A percentile compares a stretch with the other conserved stretches of the same genome.
Evolutionary conservation across 2,113 vertebrate genomes (phyloP).

Genomic region (Vicugna pacos): DNA sequence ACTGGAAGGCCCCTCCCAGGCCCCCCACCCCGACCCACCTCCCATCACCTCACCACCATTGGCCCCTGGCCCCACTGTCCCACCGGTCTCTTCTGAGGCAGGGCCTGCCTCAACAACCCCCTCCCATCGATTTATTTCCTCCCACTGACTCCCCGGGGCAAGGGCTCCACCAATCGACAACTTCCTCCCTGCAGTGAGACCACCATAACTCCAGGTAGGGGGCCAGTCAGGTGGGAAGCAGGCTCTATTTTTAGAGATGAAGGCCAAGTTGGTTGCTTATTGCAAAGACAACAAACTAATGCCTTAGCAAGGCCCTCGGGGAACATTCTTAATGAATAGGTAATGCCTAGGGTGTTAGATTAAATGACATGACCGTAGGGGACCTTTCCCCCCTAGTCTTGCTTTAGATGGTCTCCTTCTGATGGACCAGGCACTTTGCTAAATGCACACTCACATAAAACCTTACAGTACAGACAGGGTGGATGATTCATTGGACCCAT

Average conservation of each 20-base stretch:
- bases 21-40: background rate
- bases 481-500: fast-evolving
- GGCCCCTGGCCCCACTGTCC: too few species aligned
- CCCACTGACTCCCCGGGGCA: fast-evolving
- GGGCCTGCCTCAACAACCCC: background rate
- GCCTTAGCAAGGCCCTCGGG: background rate
- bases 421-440: background rate
- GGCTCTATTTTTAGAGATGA: background rate
- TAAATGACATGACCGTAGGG: background rate
- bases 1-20: fast-evolving
- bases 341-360: background rate
- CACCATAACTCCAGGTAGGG: background rate
- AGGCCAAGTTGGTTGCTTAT: background rate
- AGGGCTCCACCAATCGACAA: background rate
- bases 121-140: background rate
- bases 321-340: background rate
- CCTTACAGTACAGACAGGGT: background rate
- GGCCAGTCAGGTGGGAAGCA: background rate
- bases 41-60: fast-evolving
- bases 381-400: fast-evolving
- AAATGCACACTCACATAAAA: too few species aligned
- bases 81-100: background rate
- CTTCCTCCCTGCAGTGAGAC: background rate
- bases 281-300: background rate
- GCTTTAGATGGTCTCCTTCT: background rate